Conservation (phyloP, 1,140 invertebrate genomes). For the Varroa destructor region DNA sequence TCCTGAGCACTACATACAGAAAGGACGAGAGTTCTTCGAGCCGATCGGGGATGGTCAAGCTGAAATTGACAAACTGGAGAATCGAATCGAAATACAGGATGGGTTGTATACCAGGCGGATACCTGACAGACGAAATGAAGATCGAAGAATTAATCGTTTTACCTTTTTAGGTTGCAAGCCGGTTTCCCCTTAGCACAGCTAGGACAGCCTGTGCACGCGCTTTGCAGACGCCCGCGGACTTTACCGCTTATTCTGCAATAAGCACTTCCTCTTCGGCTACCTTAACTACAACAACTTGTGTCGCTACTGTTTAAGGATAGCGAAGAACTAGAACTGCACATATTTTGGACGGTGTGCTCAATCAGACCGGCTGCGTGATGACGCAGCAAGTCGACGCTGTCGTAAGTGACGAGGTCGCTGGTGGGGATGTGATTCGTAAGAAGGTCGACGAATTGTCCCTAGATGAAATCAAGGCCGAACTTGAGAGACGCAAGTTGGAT, state of each 20-base stretch:
- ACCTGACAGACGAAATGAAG: no score
- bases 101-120: no score
- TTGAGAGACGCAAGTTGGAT: conserved; percentile 20
- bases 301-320: neutral
- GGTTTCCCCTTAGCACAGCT: neutral
- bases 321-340: neutral
- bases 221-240: no score
- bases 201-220: neutral
- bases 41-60: no score
- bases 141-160: conserved; percentile 16
- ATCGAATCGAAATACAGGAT: no score
- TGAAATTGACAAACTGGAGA: no score
- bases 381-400: conserved; percentile 26
- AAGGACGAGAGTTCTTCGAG: no score
- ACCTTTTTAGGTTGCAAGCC: conserved; percentile 24
- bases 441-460: conserved; percentile 23
- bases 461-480: conserved; percentile 16
- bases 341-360: neutral
- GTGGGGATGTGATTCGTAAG: conserved; percentile 5
- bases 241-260: no score
- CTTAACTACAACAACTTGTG: no score
- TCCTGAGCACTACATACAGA: no score
- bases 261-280: no score
- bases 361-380: neutral
- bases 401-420: conserved; percentile 10